Evolutionary conservation across 2,797 vertebrate species (phyloP).

Genomic region (Smutsia gigantea): DNA sequence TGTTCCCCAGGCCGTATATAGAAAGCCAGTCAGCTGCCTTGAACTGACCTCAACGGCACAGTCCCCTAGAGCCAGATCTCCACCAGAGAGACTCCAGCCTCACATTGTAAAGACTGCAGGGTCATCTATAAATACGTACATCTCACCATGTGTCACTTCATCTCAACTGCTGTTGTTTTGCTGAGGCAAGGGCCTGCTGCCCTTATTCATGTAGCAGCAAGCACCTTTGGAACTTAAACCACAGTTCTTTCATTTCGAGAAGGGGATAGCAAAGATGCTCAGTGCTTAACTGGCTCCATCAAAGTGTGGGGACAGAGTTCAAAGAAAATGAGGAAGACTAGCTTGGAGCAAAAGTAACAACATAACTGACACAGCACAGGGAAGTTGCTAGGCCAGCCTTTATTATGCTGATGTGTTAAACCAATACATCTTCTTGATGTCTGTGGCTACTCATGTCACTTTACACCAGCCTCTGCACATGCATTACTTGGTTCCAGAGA

Average conservation of each 20-base stretch:
- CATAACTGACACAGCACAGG: not conserved
- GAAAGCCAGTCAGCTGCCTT: slow-evolving; percentile 52
- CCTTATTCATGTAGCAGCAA: not conserved
- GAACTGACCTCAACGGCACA: slow-evolving; percentile 45
- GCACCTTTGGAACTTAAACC: not conserved
- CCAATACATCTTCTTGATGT: not conserved
- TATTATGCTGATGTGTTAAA: not conserved
- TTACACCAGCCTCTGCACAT: not conserved
- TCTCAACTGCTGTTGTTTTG: slow-evolving; percentile 60
- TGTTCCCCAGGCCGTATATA: slow-evolving; percentile 53
- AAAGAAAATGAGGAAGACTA: not conserved
- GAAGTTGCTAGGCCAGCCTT: not conserved
- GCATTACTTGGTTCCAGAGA: not conserved
- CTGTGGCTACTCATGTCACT: not conserved
- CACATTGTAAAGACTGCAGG: not conserved
- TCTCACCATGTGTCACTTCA: not conserved
- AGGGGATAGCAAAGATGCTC: not conserved
- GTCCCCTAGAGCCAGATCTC: not conserved
- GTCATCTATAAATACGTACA: slow-evolving; percentile 42
- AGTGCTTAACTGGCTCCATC: not conserved
- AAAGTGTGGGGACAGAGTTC: not conserved
- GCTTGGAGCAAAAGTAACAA: not conserved
- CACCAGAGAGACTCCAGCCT: not conserved
- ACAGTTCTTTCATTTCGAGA: not conserved
- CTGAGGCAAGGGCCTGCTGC: not conserved